A percentile compares a stretch with the other conserved stretches of the same genome.
phyloP scores from a whole-genome alignment of 1,140 invertebrate species.

The Diorhabda elongata region DNA sequence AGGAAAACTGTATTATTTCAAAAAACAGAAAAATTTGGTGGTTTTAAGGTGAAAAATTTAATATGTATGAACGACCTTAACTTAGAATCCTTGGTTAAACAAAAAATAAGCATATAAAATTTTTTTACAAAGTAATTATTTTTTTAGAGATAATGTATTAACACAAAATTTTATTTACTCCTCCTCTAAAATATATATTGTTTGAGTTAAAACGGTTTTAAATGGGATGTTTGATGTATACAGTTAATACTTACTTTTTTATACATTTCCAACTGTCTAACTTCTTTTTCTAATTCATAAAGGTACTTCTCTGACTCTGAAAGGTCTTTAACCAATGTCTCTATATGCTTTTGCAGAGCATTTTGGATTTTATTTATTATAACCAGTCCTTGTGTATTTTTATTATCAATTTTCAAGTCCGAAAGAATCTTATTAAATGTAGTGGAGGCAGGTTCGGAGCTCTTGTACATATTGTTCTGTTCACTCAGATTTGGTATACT shows the following conservation, averaged over 20 bases:
- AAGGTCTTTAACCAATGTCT: constrained; percentile 26
- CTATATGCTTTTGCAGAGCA: constrained; percentile 36
- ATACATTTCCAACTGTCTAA: constrained; percentile 17
- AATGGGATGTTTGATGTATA: too few relatives aligned
- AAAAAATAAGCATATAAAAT: too few relatives aligned
- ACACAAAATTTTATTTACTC: too few relatives aligned
- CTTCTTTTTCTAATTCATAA: constrained; percentile 35
- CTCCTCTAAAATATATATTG: too few relatives aligned
- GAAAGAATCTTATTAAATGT: constrained; percentile 32
- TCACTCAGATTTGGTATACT: constrained; percentile 41
- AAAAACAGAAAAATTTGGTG: too few relatives aligned
- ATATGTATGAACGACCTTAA: too few relatives aligned
- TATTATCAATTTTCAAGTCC: constrained; percentile 30
- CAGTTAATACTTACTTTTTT: neutral
- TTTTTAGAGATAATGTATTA: too few relatives aligned
- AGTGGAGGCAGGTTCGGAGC: constrained; percentile 29
- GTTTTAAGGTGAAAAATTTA: too few relatives aligned
- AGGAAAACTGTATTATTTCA: too few relatives aligned
- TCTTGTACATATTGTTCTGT: constrained; percentile 37
- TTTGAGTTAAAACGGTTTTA: too few relatives aligned
- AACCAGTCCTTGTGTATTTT: constrained; percentile 31
- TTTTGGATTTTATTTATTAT: constrained; percentile 37
- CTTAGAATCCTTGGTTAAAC: too few relatives aligned
- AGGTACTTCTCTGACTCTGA: constrained; percentile 34
- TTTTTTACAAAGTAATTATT: too few relatives aligned